phyloP scores from a whole-genome alignment of 2,797 vertebrate genomes.

The Echiichthys vipera region DNA sequence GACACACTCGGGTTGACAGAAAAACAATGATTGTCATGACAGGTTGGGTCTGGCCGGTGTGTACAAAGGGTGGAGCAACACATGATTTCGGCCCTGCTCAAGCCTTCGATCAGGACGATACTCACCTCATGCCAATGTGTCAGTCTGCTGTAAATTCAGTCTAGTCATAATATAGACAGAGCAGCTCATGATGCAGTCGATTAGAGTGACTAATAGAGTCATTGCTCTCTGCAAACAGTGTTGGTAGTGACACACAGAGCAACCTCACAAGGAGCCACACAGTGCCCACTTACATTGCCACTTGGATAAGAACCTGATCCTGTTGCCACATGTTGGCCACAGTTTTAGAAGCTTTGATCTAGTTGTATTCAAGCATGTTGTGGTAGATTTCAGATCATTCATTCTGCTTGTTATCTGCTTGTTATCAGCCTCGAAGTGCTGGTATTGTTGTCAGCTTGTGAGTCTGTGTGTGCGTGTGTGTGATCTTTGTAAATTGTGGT shows the following conservation, averaged over 20 bases:
- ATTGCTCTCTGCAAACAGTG: conserved; percentile 1
- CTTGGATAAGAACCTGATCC: neutral
- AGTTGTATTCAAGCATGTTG: neutral
- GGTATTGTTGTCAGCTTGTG: too few species aligned
- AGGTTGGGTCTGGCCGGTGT: too few species aligned
- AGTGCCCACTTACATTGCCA: neutral
- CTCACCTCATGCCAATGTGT: neutral
- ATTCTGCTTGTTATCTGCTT: too few species aligned
- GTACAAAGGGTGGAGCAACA: too few species aligned
- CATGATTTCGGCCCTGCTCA: conserved; percentile 12
- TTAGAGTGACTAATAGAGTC: neutral
- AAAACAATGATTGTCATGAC: conserved; percentile 3
- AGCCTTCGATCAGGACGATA: neutral
- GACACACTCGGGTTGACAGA: conserved; percentile 3
- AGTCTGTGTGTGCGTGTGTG: too few species aligned
- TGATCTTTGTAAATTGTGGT: too few species aligned
- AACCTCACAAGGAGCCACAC: neutral
- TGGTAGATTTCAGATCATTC: too few species aligned
- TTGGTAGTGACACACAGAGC: neutral
- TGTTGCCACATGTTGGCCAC: neutral
- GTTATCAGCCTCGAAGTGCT: too few species aligned
- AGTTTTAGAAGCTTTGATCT: neutral
- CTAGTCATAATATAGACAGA: neutral
- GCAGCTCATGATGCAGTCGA: conserved; percentile 8
- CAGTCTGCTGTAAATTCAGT: conserved; percentile 2